Conservation (phyloP, 2,797 vertebrate species). For the Myotis myotis region DNA sequence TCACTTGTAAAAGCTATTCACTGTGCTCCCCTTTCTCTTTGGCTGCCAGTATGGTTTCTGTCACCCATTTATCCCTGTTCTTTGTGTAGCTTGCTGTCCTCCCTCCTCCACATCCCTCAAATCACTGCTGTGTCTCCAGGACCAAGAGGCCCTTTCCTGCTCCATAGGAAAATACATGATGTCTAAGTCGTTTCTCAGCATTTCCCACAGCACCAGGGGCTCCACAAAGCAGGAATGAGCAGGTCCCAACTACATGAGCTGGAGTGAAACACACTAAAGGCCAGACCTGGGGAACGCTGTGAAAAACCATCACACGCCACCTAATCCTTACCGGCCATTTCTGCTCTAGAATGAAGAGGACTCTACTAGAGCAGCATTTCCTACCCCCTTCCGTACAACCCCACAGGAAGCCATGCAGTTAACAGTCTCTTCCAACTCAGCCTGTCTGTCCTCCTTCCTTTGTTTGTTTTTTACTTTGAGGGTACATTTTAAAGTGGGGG, state of each 20-base stretch:
- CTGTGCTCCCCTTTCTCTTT: fast-evolving
- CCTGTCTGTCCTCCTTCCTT: not conserved
- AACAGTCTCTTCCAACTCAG: not conserved
- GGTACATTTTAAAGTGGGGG: too few species aligned
- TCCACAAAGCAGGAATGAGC: not conserved
- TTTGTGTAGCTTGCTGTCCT: not conserved
- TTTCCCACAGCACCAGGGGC: not conserved
- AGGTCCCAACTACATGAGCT: fast-evolving
- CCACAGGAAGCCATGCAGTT: not conserved
- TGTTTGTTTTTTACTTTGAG: too few species aligned
- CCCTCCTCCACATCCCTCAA: too few species aligned
- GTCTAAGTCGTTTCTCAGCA: not conserved
- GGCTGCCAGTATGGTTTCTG: not conserved
- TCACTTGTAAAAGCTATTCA: not conserved
- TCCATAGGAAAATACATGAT: fast-evolving
- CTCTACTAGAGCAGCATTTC: not conserved
- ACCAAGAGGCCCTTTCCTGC: not conserved
- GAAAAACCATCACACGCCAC: fast-evolving
- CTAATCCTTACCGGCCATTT: not conserved
- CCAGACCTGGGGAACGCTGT: not conserved
- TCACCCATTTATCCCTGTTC: not conserved
- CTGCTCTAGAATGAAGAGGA: not conserved
- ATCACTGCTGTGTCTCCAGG: not conserved
- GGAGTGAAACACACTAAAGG: not conserved
- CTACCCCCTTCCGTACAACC: not conserved